Evolutionary conservation across 2,888 invertebrate genomes (phyloP).

Genomic region (Habrosyne pyritoides): DNA sequence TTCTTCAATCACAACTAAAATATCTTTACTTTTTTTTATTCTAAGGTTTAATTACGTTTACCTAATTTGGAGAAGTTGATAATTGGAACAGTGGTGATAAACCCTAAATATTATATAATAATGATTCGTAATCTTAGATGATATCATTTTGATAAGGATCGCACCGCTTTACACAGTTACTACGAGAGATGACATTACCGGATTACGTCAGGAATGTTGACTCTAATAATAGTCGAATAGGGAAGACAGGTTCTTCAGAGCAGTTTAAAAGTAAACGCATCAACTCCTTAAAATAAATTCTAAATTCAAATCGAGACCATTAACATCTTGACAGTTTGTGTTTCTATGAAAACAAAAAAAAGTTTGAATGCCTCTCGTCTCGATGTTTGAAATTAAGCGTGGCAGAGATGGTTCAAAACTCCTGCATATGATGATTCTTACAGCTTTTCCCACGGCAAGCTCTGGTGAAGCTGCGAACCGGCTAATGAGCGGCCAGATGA

Average conservation of each 20-base stretch:
- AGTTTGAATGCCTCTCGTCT: conserved; percentile 26
- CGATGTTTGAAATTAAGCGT: conserved; percentile 40
- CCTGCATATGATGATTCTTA: conserved; percentile 54
- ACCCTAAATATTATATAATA: neutral
- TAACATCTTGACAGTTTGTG: conserved; percentile 47
- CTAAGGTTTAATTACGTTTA: too few species aligned
- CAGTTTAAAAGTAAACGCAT: conserved; percentile 37
- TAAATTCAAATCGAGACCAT: conserved; percentile 47
- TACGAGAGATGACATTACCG: conserved; percentile 28
- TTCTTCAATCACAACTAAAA: too few species aligned
- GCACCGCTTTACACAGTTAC: conserved; percentile 21
- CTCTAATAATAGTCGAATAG: conserved; percentile 48
- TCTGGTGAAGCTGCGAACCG: conserved; percentile 51
- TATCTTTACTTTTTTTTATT: neutral
- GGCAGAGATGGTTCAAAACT: conserved; percentile 30
- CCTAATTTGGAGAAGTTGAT: neutral
- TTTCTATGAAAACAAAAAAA: conserved; percentile 40
- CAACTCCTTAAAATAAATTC: conserved; percentile 45
- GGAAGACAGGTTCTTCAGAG: conserved; percentile 37
- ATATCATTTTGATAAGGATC: conserved; percentile 18
- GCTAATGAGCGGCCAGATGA: conserved; percentile 71
- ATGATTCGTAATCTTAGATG: neutral
- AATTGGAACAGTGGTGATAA: too few species aligned
- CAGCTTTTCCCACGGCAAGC: conserved; percentile 66
- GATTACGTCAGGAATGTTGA: conserved; percentile 38